phyloP scores from a whole-genome alignment of 2,888 invertebrate genomes.

The Drosophila histrio region DNA sequence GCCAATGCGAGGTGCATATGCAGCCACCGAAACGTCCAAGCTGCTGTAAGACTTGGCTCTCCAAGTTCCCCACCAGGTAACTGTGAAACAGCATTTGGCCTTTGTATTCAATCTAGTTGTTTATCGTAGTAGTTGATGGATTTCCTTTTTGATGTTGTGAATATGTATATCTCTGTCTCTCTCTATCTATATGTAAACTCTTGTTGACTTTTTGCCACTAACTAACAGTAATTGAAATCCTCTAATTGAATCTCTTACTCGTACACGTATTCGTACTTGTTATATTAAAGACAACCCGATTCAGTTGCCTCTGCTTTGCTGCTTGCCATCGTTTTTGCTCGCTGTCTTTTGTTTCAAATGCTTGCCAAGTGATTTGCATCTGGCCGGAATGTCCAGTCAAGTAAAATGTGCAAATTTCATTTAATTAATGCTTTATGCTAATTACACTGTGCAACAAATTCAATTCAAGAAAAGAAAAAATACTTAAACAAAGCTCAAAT shows the following conservation, averaged over 20 bases:
- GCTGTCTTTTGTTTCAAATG: constrained; percentile 67
- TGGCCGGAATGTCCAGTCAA: constrained; percentile 48
- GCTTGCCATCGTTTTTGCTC: constrained; percentile 77
- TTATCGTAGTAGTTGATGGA: constrained; percentile 80
- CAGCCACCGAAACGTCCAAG: constrained; percentile 91
- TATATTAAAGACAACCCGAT: constrained; percentile 63
- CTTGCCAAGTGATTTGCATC: constrained; percentile 64
- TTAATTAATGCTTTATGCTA: constrained; percentile 43
- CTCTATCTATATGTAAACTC: constrained; percentile 54
- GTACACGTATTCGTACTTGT: constrained; percentile 29
- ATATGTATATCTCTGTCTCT: constrained; percentile 70
- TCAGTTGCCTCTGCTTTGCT: constrained; percentile 65
- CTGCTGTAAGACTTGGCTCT: constrained; percentile 96
- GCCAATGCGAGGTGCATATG: constrained; percentile 96
- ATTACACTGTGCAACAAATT: constrained; percentile 49
- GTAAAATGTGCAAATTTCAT: constrained; percentile 62
- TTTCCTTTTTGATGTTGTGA: constrained; percentile 85
- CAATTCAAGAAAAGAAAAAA: background rate
- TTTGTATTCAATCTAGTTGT: constrained; percentile 45
- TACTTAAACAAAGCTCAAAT: background rate
- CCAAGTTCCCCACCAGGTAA: constrained; percentile 95
- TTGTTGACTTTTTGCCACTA: constrained; percentile 69
- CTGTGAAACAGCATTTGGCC: constrained; percentile 24
- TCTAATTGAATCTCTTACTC: constrained; percentile 31
- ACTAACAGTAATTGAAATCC: constrained; percentile 55